Base-by-base conservation (phyloP, 2,113 vertebrate genomes). In the Synchiropus splendidus region DNA sequence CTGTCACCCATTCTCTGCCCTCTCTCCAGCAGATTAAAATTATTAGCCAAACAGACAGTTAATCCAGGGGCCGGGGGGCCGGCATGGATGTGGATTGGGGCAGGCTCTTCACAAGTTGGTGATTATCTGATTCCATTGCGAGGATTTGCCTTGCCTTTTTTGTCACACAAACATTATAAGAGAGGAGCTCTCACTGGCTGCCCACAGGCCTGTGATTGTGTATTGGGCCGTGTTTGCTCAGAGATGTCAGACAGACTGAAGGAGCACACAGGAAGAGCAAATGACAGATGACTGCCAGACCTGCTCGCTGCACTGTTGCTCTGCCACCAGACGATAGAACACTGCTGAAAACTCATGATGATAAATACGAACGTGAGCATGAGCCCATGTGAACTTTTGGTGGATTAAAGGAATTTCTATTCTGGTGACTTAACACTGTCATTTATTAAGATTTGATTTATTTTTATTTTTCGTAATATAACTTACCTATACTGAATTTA, bases 91-190 rank as follows among this genome's bases (percentile, higher is more conserved):
- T 91, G 88, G 84, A 92, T 89, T 92, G 88, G 77, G 82, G 66
- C 68, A 79, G 73, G 80, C 83, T 89, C 86, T 90, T 92, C 89
- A 88, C 89, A 86, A 78, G 80, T 80, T 80, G 76, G 84, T 90
- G 88, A 89, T 88, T 89, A 90, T 87, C 83, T 88, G 78, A 85
- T 87, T 84, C 84, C 81, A 80, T 80, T 87, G 87, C 76, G 52
- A 83, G 84, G 86, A 89, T 87, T 89, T 89, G 82, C 82, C 79
- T 77, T 89, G 86, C 82, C 70, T 74, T 84, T 82, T 80, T 88
- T 89, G 87, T 88, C 88, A 80, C 81, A 86, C 88, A 90, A 92
- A 91, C 88, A 88, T 85, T 83, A 89, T 84, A 88, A 86, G 72
- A 64, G 79, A 76, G 77, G 14, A 39, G 67, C 78, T 74, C 66